Conservation (phyloP, 2,888 invertebrate species). For the Drosophila mercatorum region DNA sequence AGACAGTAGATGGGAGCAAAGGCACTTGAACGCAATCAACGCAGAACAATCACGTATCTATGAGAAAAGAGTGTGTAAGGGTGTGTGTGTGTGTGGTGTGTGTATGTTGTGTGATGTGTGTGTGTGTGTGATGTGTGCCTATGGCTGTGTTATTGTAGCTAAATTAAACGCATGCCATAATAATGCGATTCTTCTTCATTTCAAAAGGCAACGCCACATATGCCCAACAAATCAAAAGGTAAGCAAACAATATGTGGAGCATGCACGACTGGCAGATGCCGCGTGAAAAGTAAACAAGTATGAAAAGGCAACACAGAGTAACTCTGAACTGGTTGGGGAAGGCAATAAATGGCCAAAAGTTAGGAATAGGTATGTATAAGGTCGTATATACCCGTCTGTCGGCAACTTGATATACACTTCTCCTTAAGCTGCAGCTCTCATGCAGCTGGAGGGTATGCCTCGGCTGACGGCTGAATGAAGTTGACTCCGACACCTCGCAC, state of each 20-base stretch:
- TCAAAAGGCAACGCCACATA: constrained; percentile 28
- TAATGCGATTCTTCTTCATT: constrained; percentile 75
- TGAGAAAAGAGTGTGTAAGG: constrained; percentile 12
- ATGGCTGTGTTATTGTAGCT: constrained; percentile 39
- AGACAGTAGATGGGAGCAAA: constrained; percentile 27
- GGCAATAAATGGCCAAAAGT: too few relatives aligned
- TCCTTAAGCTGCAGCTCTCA: not conserved
- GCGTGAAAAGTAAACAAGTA: not conserved
- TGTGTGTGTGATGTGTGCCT: constrained; percentile 14
- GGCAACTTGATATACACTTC: not conserved
- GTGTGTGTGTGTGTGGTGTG: constrained; percentile 3
- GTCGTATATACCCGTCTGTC: too few relatives aligned
- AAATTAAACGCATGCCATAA: constrained; percentile 78
- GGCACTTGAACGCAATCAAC: constrained; percentile 64
- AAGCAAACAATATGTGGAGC: not conserved
- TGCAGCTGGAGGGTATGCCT: constrained; percentile 28
- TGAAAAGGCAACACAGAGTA: not conserved
- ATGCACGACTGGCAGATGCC: constrained; percentile 16
- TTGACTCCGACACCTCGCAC: constrained; percentile 36
- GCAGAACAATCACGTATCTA: constrained; percentile 52
- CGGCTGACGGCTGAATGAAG: not conserved
- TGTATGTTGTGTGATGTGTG: constrained; percentile 16
- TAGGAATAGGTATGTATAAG: too few relatives aligned
- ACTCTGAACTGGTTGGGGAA: not conserved
- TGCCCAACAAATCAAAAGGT: constrained; percentile 34